Conservation (phyloP, 2,797 vertebrate genomes). For the Tragelaphus oryx region DNA sequence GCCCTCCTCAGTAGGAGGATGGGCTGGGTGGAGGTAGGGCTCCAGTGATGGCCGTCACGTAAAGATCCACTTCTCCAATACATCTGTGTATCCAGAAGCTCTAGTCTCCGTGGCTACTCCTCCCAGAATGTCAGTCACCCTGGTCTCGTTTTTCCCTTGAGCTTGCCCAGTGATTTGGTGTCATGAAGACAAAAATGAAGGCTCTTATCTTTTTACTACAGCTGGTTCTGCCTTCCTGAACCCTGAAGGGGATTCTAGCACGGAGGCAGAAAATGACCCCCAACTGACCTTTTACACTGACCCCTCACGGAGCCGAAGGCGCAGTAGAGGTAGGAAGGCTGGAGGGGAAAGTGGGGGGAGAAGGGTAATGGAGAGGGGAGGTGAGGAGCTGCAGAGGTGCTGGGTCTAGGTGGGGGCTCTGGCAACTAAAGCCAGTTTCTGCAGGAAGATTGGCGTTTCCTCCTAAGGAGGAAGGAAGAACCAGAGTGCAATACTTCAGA, state of each 20-base stretch:
- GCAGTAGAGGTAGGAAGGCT: conserved; percentile 93
- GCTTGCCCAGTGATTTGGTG: neutral
- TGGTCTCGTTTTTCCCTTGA: neutral
- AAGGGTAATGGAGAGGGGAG: neutral
- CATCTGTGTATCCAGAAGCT: neutral
- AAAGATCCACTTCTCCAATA: neutral
- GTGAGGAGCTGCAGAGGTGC: accelerated
- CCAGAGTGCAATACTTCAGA: conserved; percentile 1
- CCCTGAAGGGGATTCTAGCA: conserved; percentile 96
- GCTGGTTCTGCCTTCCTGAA: conserved; percentile 98
- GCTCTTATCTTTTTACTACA: conserved; percentile 74
- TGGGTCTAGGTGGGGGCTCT: neutral
- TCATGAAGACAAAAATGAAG: neutral
- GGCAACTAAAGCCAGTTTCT: neutral
- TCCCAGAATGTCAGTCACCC: neutral
- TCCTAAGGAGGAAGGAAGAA: conserved; percentile 49
- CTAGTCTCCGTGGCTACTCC: neutral
- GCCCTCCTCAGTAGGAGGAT: accelerated
- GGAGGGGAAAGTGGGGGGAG: accelerated
- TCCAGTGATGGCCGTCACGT: neutral
- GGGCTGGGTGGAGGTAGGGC: neutral
- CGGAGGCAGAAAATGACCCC: conserved; percentile 97
- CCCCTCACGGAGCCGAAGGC: conserved; percentile 94
- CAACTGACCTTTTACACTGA: conserved; percentile 99
- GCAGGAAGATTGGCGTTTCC: neutral